Conservation (phyloP, 2,113 vertebrate genomes). For the Amblyopsis rosae region DNA sequence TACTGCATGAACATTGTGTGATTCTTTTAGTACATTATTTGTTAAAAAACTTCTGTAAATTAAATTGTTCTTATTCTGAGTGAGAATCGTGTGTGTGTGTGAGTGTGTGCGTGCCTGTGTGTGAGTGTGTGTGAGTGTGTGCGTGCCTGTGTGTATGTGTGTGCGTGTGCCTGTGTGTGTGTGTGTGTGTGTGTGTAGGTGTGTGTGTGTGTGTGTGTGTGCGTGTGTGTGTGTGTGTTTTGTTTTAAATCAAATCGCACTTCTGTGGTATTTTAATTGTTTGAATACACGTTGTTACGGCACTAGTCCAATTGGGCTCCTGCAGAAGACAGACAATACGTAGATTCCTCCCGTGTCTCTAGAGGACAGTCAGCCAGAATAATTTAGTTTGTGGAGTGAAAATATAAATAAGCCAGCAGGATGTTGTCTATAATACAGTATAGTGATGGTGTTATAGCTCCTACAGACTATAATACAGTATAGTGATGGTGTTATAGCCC, state of each 20-base stretch:
- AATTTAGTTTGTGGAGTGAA: conserved; percentile 29
- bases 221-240: not conserved
- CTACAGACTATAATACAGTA: too few relatives aligned
- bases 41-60: too few relatives aligned
- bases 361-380: conserved; percentile 24
- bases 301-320: conserved; percentile 2
- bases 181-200: not conserved
- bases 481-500: too few relatives aligned
- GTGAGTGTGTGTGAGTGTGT: too few relatives aligned
- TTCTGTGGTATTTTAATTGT: conserved; percentile 7
- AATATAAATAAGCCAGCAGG: conserved; percentile 31
- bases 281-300: not conserved
- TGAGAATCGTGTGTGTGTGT: too few relatives aligned
- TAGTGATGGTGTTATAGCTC: too few relatives aligned
- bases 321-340: not conserved
- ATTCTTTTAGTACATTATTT: too few relatives aligned
- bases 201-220: not conserved
- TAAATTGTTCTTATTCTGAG: too few relatives aligned
- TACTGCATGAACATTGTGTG: too few relatives aligned
- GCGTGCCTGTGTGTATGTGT: not conserved
- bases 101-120: not conserved
- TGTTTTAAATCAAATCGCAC: not conserved
- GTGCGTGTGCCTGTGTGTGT: not conserved
- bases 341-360: not conserved
- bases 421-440: not conserved